Evolutionary conservation across 2,888 invertebrate genomes (phyloP).

Genomic region (Orthonevra nobilis): DNA sequence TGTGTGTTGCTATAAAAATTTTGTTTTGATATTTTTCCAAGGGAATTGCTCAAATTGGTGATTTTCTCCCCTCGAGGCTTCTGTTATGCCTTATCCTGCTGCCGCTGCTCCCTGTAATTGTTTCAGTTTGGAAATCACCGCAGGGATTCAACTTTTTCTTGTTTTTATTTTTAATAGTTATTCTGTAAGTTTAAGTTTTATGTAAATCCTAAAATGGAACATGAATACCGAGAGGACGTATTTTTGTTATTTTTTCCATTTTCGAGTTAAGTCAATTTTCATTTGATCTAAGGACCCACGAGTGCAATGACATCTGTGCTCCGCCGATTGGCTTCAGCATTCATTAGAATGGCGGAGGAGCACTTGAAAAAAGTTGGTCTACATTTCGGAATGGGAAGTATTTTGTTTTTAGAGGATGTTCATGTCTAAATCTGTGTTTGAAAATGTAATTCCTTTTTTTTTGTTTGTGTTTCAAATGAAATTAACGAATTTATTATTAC

Average conservation of each 20-base stretch:
- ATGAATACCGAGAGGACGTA: not conserved
- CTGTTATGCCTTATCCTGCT: constrained; percentile 22
- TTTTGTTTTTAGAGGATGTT: not conserved
- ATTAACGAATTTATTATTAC: constrained; percentile 25
- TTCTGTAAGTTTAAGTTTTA: constrained; percentile 61
- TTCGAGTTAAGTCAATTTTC: constrained; percentile 42
- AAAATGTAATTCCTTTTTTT: constrained; percentile 32
- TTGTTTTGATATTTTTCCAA: constrained; percentile 45
- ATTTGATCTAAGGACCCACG: constrained; percentile 49
- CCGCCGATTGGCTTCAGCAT: not conserved
- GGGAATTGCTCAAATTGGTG: constrained; percentile 63
- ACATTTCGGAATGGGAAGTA: constrained; percentile 20
- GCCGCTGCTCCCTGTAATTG: constrained; percentile 56
- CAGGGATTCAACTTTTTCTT: constrained; percentile 49
- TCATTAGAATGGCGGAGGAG: not conserved
- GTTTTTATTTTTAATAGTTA: constrained; percentile 47
- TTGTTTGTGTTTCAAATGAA: constrained; percentile 58
- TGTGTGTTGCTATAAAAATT: no score
- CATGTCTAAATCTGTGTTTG: constrained; percentile 28
- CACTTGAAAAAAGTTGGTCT: constrained; percentile 20
- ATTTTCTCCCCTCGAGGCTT: constrained; percentile 39
- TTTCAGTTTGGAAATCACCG: constrained; percentile 60
- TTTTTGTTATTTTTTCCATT: no score
- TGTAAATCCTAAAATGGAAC: constrained; percentile 62
- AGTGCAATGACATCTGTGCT: constrained; percentile 43